Conservation (phyloP, 2,113 vertebrate species). For the Eubucco bourcierii region DNA sequence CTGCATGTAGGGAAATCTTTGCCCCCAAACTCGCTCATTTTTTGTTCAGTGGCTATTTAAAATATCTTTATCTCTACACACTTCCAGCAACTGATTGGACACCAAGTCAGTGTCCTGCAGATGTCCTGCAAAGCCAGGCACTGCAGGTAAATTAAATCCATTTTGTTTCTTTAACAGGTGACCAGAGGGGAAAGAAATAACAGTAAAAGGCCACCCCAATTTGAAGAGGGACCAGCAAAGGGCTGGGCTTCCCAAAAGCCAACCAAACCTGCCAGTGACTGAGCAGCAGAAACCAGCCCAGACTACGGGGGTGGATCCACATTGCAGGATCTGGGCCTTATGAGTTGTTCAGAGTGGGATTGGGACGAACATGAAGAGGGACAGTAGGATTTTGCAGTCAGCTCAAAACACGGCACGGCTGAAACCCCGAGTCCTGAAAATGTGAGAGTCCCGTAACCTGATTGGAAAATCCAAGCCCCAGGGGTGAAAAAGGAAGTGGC, state of each 20-base stretch:
- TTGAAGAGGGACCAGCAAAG: background rate
- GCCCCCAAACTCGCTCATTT: background rate
- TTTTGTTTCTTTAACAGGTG: background rate
- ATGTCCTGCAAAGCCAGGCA: background rate
- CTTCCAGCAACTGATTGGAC: background rate
- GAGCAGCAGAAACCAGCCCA: background rate
- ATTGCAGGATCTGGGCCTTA: background rate
- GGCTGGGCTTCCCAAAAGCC: background rate
- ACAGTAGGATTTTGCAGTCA: background rate
- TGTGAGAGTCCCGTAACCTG: conserved; percentile 13
- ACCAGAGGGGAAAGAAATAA: background rate
- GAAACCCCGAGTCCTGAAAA: background rate
- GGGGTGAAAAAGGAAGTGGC: background rate
- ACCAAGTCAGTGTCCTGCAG: background rate
- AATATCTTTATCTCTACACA: background rate
- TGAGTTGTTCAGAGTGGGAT: background rate
- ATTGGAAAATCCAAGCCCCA: conserved; percentile 36
- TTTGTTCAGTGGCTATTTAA: background rate
- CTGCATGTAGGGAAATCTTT: background rate
- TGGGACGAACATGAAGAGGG: background rate
- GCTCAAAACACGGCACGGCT: background rate
- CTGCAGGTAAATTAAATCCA: background rate
- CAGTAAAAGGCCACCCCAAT: background rate
- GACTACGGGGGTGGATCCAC: accelerated
- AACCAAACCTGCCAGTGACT: accelerated